Evolutionary conservation across 2,797 vertebrate species (phyloP), one percentile per base, ranked within the genome.

Genomic region (Megaceryle alcyon): DNA sequence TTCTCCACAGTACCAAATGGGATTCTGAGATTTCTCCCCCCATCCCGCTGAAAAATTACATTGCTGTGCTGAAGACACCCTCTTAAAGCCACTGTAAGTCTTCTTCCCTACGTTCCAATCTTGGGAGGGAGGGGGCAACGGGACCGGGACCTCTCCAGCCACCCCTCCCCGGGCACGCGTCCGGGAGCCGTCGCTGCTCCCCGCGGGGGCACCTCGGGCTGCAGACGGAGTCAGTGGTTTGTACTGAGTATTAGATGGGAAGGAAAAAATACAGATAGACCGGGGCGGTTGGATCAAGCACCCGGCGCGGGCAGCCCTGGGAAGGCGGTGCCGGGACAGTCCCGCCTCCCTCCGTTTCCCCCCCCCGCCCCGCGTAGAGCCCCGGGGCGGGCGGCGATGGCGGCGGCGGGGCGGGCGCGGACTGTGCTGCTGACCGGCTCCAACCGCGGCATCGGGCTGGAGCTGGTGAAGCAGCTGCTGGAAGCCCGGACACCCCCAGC

Each of bases 361-460:
- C 59, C 60, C 37, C 15, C 48, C 63, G 64, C 49, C 37, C 43
- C 22, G 8, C 53, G 53, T 12, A 39, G 37, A 29, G 12, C 28
- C 17, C 39, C 19, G 29, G 9, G 37, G 12, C 8, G 39, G 60
- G 39, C 18, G 18, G 41, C 20, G 4, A 86, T 92, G 95, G 95
- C 87, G 60, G 95, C 87, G 60, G 72, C 48, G 33, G 46, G 31
- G 26, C 14, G 39, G 26, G 51, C 65, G 7, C 31, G 59, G 4
- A 28, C 64, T 12, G 93, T 97, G 59, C 85, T 98, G 31, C 91
- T 98, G 82, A 98, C 97, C 12, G 98, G 97, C 37, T 97, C 95
- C 68, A 98, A 98, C 96, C 90, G 97, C 61, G 98, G 98, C 57
- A 92, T 98, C 54, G 98, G 98, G n/a, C 91, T 98, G 94, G 98